Conservation (phyloP, 2,797 vertebrate species). For the Trachurus trachurus region DNA sequence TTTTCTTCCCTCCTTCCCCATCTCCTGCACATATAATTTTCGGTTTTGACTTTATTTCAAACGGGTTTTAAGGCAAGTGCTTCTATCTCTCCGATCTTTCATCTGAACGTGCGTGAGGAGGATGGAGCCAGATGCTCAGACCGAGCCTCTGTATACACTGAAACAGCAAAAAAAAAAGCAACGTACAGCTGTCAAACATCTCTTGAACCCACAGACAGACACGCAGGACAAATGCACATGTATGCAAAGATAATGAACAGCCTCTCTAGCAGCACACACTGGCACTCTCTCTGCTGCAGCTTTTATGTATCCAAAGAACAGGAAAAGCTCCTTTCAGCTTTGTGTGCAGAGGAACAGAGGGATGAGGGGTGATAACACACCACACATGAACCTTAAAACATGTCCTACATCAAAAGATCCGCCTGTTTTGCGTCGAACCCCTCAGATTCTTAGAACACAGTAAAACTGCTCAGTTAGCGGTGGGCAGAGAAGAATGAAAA, state of each 20-base stretch:
- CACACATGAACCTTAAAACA: constrained; percentile 63
- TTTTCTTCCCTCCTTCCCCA: constrained; percentile 44
- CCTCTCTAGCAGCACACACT: constrained; percentile 9
- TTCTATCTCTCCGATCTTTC: constrained; percentile 63
- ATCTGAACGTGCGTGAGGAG: constrained; percentile 55
- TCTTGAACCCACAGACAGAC: constrained; percentile 21
- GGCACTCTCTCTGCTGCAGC: background rate
- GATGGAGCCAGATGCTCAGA: constrained; percentile 37
- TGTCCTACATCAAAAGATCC: constrained; percentile 62
- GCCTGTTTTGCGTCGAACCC: constrained; percentile 45
- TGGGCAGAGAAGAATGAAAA: constrained; percentile 62
- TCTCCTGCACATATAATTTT: constrained; percentile 59
- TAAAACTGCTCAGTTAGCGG: constrained; percentile 52
- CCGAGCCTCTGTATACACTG: constrained; percentile 13
- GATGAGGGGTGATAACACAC: constrained; percentile 46
- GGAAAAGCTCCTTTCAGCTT: constrained; percentile 38
- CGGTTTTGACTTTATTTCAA: constrained; percentile 73
- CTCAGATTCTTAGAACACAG: constrained; percentile 56
- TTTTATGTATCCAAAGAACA: constrained; percentile 30
- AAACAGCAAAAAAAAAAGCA: constrained; percentile 7
- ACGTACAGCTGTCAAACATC: constrained; percentile 41
- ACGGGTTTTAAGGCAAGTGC: constrained; percentile 73
- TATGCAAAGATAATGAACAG: constrained; percentile 43
- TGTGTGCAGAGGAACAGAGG: constrained; percentile 41
- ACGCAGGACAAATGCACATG: constrained; percentile 25